Base-by-base conservation (phyloP, 2,888 invertebrate genomes). In the Chrysolina oricalcia region DNA sequence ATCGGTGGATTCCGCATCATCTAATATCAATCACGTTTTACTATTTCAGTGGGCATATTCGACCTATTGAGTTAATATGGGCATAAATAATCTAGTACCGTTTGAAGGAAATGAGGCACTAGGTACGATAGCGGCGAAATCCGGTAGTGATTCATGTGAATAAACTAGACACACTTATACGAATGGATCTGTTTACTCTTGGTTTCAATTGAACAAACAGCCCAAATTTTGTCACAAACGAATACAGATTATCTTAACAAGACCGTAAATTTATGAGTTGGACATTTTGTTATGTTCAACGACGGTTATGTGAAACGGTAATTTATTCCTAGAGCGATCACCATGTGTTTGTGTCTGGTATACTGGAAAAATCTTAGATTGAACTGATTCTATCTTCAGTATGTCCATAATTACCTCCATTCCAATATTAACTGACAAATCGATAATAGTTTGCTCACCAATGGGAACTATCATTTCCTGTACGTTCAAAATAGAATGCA, bases 71-170 rank as follows among this genome's bases (percentile, higher is more conserved):
- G 46, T 74, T 41, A 63, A 69, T 41, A 46, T 65, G 21, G 69
- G 71, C 63, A 68, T 71, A 63, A 63, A 74, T 71, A 72, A 75
- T 13, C 50, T 56, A 43, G 40, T 73, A 76, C 72, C 75, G 72
- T 72, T 70, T 17, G 11, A 70, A 62, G 50, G 64, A 70, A 70
- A 70, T 43, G 64, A 62, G 70, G 70, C 63, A 70, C 50, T 67
- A 67, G 27, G 19, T 46, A 48, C 48, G 17, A 65, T 19, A 11
- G 53, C 19, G 40, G 50, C 62, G 46, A 63, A 43, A 63, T 63
- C 70, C 64, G 35, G 70, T 63, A 70, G 21, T 70, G 70, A 63
- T 63, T 63, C 63, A 70, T 46, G 48, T 48, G 50, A 70, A 62
- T 70, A 63, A 21, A 48, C 70, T n/a, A n/a, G n/a, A n/a, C n/a